These are phyloP conservation scores for Cyrtorhinus lividipennis DNA, from an alignment of 1,140 invertebrate genomes.

Conservation along the genomic window DNA sequence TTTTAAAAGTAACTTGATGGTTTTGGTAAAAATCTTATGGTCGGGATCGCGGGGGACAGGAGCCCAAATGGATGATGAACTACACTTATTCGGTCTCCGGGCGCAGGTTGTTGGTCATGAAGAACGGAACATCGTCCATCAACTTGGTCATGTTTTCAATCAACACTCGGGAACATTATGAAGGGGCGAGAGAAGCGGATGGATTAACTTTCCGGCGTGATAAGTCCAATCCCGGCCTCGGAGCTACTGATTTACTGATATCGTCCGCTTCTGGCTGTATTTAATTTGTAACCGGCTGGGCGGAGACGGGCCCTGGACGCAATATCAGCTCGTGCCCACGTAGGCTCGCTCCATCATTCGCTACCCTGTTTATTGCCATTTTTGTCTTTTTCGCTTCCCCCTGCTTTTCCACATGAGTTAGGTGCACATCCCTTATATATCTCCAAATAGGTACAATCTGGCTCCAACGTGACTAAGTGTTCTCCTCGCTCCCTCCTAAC, in stretches of 20 bases:
- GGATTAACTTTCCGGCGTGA: not conserved
- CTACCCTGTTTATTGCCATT: constrained; percentile 1
- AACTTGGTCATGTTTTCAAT: no score
- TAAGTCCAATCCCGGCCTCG: not conserved
- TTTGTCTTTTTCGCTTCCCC: not conserved
- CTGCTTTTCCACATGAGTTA: not conserved
- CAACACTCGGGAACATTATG: not conserved
- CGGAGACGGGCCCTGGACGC: not conserved
- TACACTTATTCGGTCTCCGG: no score
- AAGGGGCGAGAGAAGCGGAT: not conserved
- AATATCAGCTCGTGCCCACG: not conserved
- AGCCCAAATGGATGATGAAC: no score
- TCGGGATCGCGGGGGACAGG: no score
- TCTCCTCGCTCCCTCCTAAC: no score
- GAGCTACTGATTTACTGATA: constrained; percentile 1
- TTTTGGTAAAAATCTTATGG: no score
- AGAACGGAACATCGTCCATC: no score
- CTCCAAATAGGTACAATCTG: constrained; percentile 8
- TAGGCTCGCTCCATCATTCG: not conserved
- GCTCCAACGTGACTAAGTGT: not conserved
- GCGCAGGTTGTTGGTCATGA: no score
- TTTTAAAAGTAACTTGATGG: no score
- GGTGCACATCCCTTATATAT: constrained; percentile 6
- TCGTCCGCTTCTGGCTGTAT: not conserved
- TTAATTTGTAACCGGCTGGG: constrained; percentile 3